A percentile compares a stretch with the other conserved stretches of the same genome.
These are phyloP conservation scores for Lochmaea capreae DNA, from an alignment of 2,888 invertebrate genomes.

Conservation along the genomic window DNA sequence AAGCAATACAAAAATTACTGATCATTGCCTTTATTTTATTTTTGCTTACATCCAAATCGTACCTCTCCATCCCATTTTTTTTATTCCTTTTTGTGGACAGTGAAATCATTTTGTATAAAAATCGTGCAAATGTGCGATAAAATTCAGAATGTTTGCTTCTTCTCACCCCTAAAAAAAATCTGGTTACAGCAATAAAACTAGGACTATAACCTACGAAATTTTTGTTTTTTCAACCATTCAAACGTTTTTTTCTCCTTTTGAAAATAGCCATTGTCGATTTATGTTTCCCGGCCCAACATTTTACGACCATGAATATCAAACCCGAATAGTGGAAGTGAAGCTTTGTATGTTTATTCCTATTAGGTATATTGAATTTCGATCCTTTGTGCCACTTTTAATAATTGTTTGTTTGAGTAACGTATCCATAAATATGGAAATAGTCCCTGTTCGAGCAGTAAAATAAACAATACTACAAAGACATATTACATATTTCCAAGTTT, in stretches of 20 bases:
- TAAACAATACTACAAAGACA: not conserved
- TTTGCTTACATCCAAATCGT: too few species aligned
- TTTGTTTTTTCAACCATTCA: not conserved
- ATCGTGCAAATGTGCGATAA: too few species aligned
- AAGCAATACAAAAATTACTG: too few species aligned
- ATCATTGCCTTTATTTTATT: too few species aligned
- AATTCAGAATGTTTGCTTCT: too few species aligned
- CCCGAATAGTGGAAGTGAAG: not conserved
- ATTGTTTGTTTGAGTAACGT: conserved; percentile 4
- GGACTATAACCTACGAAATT: not conserved
- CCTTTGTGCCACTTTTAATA: conserved; percentile 8
- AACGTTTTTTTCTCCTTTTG: not conserved
- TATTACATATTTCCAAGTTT: not conserved
- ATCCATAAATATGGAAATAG: not conserved
- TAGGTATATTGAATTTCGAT: not conserved
- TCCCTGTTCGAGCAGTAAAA: not conserved
- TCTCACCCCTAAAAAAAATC: not conserved
- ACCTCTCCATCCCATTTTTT: too few species aligned
- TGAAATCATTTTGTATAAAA: too few species aligned
- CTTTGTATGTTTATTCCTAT: conserved; percentile 8
- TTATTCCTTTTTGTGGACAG: too few species aligned
- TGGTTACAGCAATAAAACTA: not conserved
- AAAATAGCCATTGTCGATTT: not conserved
- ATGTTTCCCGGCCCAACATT: not conserved
- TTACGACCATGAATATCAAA: not conserved